Percentiles rank a stretch among this genome's conserved stretches.
Evolutionary conservation across 2,113 vertebrate genomes (phyloP).

Genomic region (Motacilla alba): DNA sequence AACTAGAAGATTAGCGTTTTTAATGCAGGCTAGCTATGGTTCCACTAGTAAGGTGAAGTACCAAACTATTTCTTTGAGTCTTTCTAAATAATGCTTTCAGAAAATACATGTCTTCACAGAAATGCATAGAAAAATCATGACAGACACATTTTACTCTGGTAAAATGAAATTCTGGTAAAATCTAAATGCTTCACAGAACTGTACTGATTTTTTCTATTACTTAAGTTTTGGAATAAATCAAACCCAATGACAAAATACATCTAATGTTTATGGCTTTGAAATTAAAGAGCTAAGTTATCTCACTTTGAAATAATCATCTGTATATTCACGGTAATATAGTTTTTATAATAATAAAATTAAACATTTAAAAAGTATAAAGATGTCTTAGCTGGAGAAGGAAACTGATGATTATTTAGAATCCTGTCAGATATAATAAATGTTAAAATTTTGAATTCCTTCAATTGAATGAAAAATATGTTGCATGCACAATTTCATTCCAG

Average conservation of each 20-base stretch:
- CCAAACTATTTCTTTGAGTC: neutral
- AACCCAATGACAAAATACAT: neutral
- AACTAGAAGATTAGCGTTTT: neutral
- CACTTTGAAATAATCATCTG: neutral
- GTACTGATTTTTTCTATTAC: neutral
- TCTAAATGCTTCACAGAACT: neutral
- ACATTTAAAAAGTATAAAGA: neutral
- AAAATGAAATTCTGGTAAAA: neutral
- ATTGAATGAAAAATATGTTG: neutral
- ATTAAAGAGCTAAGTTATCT: neutral
- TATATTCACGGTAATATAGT: neutral
- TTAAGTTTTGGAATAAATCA: neutral
- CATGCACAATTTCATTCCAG: neutral
- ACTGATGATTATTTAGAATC: neutral
- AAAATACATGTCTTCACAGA: neutral
- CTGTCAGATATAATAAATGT: neutral
- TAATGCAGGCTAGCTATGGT: neutral
- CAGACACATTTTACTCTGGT: neutral
- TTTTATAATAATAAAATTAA: neutral
- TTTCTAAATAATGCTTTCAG: neutral
- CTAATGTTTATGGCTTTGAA: neutral
- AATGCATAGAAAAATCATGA: neutral
- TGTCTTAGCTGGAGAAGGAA: neutral
- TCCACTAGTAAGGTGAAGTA: neutral
- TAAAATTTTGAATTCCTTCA: neutral